phyloP scores from a whole-genome alignment of 1,140 invertebrate genomes.

The Drosophila oshimai region DNA sequence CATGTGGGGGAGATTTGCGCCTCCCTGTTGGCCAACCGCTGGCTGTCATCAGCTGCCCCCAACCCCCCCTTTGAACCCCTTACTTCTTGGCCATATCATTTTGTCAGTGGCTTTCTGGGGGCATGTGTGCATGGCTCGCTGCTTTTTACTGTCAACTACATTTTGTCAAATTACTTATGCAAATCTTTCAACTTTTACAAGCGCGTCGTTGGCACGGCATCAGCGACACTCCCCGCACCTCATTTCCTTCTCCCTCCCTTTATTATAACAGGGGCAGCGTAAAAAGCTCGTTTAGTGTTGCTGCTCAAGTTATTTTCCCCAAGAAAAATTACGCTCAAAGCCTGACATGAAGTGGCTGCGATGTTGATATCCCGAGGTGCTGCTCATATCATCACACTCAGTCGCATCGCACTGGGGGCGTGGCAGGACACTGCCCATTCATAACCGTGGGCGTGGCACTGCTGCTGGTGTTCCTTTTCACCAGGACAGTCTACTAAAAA shows the following conservation, averaged over 20 bases:
- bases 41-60: constrained; percentile 13
- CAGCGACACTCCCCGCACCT: constrained; percentile 9
- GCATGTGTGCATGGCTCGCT: constrained; percentile 47
- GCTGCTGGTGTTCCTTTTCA: constrained; percentile 4
- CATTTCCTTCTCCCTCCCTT: not conserved
- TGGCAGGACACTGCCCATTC: constrained; percentile 31
- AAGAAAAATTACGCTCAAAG: constrained; percentile 69
- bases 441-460: constrained; percentile 32
- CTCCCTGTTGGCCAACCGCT: constrained; percentile 12
- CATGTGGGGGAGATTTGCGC: constrained; percentile 23
- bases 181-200: constrained; percentile 82
- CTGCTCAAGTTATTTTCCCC: constrained; percentile 35
- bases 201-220: constrained; percentile 69
- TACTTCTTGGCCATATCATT: constrained; percentile 50
- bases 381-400: constrained; percentile 58
- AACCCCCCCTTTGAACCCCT: not conserved
- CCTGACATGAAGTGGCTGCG: constrained; percentile 67
- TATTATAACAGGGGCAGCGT: constrained; percentile 32
- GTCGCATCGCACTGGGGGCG: not conserved
- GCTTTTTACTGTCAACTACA: constrained; percentile 80
- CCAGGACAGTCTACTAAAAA: constrained; percentile 65
- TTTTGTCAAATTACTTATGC: constrained; percentile 81
- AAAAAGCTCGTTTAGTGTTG: constrained; percentile 69
- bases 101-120: constrained; percentile 44
- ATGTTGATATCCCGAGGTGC: constrained; percentile 1